Evolutionary conservation across 64 coral and sea anemone species (phyloP), one percentile per base, ranked within the genome.

Genomic region (Montipora capricornis): DNA sequence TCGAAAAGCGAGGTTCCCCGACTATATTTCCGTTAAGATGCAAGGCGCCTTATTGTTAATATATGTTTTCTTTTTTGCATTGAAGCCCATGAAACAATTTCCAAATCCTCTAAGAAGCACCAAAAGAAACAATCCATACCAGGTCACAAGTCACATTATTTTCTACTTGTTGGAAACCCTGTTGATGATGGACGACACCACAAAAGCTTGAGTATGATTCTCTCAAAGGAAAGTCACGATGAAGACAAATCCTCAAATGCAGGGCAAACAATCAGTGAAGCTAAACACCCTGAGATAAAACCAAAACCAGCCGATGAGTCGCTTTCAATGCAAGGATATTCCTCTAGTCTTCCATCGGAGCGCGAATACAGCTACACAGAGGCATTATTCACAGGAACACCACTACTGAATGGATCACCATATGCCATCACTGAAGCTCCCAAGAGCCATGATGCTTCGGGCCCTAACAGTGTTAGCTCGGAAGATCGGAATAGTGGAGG

Each of bases 371-470:
- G 82, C 66, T 86, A 86, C 66, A 86, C 82, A 19, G 82, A 86
- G n/a, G 82, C 82, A 16, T 66, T 86, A 12, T 86, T 86, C 45
- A 86, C 82, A 52, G 82, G 82, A 46, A 68, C 82, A 10, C 82
- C 82, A 16, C 19, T 86, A n/a, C 51, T 86, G 4, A 86, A 86
- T 48, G 82, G 82, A 4, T 50, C 2, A 20, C 82, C 82, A 73
- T 70, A 50, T 50, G 20, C 64, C 7, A 12, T 16, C 11, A 48
- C 62, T 46, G 64, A 70, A 68, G 1, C 6, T 70, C 1, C 12
- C 45, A 44, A 85, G n/a, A 11, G 62, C 3, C 62, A 20, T 49
- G 8, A 2, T 3, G 49, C 0, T 49, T 37, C 37, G 37, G 45
- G 20, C 44, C 17, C 45, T 78, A 7, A 48, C 46, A 78, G 19